Conservation (phyloP, 2,797 vertebrate genomes). For the Xerus rutilus region DNA sequence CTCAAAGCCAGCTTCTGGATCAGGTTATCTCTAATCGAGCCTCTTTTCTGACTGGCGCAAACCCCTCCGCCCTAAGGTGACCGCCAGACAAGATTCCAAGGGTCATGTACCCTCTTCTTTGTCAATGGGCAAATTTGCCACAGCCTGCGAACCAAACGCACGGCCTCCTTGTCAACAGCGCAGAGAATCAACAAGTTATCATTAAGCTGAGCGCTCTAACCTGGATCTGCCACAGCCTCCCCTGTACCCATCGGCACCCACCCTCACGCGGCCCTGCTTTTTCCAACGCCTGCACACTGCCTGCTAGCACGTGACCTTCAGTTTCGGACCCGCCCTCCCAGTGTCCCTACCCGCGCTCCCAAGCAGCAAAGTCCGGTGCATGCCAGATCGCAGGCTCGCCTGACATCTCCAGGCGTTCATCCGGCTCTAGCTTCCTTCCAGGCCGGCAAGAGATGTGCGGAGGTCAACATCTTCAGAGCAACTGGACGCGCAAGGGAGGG, state of each 20-base stretch:
- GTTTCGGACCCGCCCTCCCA: not conserved
- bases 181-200: conserved; percentile 81
- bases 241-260: not conserved
- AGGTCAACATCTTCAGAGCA: not conserved
- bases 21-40: not conserved
- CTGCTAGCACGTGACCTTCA: not conserved
- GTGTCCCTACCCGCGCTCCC: not conserved
- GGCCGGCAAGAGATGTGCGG: not conserved
- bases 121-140: not conserved
- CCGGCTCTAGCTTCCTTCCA: not conserved
- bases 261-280: not conserved
- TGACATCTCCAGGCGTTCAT: not conserved
- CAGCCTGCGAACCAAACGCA: not conserved
- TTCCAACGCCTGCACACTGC: not conserved
- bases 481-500: not conserved
- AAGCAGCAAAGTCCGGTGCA: conserved; percentile 60
- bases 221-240: not conserved
- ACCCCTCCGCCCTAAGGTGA: not conserved
- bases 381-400: not conserved
- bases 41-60: not conserved
- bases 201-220: not conserved
- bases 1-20: conserved; percentile 32
- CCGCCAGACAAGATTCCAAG: not conserved
- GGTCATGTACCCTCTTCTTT: not conserved
- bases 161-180: not conserved